A percentile compares a stretch with the other conserved stretches of the same genome.
Conservation (phyloP, 2,113 vertebrate species). For the Thomomys bottae region DNA sequence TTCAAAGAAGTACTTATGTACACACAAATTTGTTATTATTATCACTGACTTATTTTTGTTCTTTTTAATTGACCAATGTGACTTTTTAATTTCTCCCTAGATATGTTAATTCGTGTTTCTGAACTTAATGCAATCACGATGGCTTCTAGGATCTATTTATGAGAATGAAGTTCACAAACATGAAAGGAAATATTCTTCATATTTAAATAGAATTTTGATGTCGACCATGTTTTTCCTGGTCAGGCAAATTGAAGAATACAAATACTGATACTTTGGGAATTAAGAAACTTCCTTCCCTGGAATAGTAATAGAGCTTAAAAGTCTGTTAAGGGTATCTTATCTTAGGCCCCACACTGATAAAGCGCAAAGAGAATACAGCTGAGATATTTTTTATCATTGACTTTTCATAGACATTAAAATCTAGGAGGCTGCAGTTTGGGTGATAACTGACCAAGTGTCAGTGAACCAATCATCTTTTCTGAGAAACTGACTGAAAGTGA, state of each 20-base stretch:
- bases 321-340: slow-evolving; percentile 78
- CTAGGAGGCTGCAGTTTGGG: slow-evolving; percentile 48
- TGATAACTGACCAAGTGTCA: slow-evolving; percentile 75
- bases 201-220: slow-evolving; percentile 64
- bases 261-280: slow-evolving; percentile 66
- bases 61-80: background rate
- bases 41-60: background rate
- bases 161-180: slow-evolving; percentile 30
- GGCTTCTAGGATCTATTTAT: slow-evolving; percentile 43
- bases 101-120: background rate
- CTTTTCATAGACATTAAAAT: slow-evolving; percentile 78
- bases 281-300: slow-evolving; percentile 76
- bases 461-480: slow-evolving; percentile 56
- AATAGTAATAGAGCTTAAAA: slow-evolving; percentile 72
- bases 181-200: slow-evolving; percentile 58
- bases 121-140: background rate
- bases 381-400: slow-evolving; percentile 66
- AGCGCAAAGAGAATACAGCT: slow-evolving; percentile 59
- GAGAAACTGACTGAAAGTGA: slow-evolving; percentile 19
- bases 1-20: background rate
- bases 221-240: background rate
- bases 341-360: slow-evolving; percentile 77
- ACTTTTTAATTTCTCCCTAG: background rate
- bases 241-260: slow-evolving; percentile 72
- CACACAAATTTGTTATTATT: background rate